Base-by-base conservation (phyloP, 2,888 invertebrate species). In the Nebria salina region DNA sequence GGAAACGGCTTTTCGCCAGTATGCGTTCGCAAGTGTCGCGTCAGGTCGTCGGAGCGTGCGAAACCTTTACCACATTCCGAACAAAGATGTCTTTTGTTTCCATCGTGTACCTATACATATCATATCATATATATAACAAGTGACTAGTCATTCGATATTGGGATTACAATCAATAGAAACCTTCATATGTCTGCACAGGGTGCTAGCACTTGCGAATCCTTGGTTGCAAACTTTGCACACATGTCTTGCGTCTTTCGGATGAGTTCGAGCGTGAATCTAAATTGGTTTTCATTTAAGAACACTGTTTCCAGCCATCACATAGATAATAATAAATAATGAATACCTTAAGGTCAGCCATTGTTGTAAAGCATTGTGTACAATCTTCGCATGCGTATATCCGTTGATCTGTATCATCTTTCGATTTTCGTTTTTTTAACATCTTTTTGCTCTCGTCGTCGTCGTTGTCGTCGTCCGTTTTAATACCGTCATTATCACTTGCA, bases 1-100 rank as follows among this genome's bases (percentile, higher is more conserved):
- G 85, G 85, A 83, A 89, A 89, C 20, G 89, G 89, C 82, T 87
- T 88, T 84, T 89, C 89, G 4, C 89, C 89, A 5, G 89, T 89
- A 83, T 89, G 89, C 3, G 87, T 88, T 20, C 88, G 83, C 65
- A 88, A 82, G 83, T 89, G 89, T 68, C 89, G 83, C 64, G 87
- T 88, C 75, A 89, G 84, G 83, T 89, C 89, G 83, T 89, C 89
- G 1, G 89, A 88, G 65, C 89, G 84, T 7, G 86, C 84, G 83
- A 89, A 89, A 43, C 87, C 87, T 85, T 89, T 89, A 3, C 88
- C 89, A 83, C 89, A 89, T 83, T 89, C 88, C 73, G 84, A 87
- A 83, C 89, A 89, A n/a, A 88, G 82, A 82, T 89, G 89, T 64
- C 86, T 83, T 83, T 87, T 89, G 2, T 86, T 86, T 26, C 86